Evolutionary conservation across 2,113 vertebrate genomes (phyloP), one percentile per base, ranked within the genome.

Genomic region (Halcyon senegalensis): DNA sequence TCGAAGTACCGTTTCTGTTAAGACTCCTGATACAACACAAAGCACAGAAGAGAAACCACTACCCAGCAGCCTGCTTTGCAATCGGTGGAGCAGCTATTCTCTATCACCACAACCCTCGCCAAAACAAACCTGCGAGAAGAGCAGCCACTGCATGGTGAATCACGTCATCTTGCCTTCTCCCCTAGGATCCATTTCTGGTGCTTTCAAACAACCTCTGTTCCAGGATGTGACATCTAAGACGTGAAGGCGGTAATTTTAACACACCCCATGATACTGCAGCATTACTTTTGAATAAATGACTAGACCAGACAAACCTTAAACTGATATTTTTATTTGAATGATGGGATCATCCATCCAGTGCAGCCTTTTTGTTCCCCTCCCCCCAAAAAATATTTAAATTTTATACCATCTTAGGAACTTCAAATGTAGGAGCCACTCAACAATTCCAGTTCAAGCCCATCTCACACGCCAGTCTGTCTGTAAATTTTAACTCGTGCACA

Each of bases 11-110:
- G 1, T 37, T 53, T 58, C 43, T 15, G n/a, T 15, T 35, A 44
- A 44, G 19, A 44, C 31, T 73, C 53, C 44, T 41, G 11, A 24
- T 1, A 0, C 1, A 67, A 73, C 9, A 25, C 19, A 77, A n/a
- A 73, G 41, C 24, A 21, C 33, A 39, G 55, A n/a, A 58, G 1
- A 64, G 46, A 64, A 9, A 50, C 33, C 6, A 5, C 28, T 0
- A 1, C 28, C 1, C 0, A 8, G 13, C 0, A 7, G 8, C 30
- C 25, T 14, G 7, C 9, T 77, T 20, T 46, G 64, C 27, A 28
- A 79, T 44, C n/a, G 48, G 8, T 2, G 2, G 39, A 73, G 58
- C 23, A 23, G 64, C 27, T 44, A 5, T 3, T 63, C 37, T 21
- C 46, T 8, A 7, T 9, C 31, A 80, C 48, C 19, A 20, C 48